These are phyloP conservation scores for Melitaea athalia DNA, from an alignment of 2,888 invertebrate genomes.

Conservation along the genomic window DNA sequence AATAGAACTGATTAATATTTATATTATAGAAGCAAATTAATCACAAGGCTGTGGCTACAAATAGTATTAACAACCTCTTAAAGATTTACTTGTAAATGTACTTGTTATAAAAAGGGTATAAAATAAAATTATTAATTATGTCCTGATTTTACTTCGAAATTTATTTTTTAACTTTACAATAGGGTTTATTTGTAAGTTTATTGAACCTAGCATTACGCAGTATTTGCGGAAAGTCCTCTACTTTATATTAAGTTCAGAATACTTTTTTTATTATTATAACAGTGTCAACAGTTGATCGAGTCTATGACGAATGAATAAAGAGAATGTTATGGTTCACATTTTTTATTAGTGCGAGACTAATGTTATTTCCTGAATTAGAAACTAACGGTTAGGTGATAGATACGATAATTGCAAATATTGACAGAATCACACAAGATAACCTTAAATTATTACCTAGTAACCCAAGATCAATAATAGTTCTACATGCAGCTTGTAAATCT, in stretches of 20 bases:
- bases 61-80: neutral
- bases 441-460: neutral
- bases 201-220: neutral
- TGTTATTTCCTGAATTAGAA: slow-evolving; percentile 26
- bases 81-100: neutral
- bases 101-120: no score
- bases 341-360: slow-evolving; percentile 35
- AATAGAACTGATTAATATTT: neutral
- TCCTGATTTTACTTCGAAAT: neutral
- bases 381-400: slow-evolving; percentile 11
- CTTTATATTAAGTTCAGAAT: neutral
- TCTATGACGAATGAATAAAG: slow-evolving; percentile 35
- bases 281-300: slow-evolving; percentile 35
- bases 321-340: slow-evolving; percentile 21
- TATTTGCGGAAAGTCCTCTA: neutral
- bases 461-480: neutral
- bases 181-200: neutral
- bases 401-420: slow-evolving; percentile 5
- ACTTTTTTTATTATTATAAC: slow-evolving; percentile 24
- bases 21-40: neutral
- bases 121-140: neutral
- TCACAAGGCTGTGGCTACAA: neutral
- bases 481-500: no score
- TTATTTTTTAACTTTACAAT: neutral
- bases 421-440: neutral